Evolutionary conservation across 2,888 invertebrate genomes (phyloP).

Genomic region (Azorinus chamasolen): DNA sequence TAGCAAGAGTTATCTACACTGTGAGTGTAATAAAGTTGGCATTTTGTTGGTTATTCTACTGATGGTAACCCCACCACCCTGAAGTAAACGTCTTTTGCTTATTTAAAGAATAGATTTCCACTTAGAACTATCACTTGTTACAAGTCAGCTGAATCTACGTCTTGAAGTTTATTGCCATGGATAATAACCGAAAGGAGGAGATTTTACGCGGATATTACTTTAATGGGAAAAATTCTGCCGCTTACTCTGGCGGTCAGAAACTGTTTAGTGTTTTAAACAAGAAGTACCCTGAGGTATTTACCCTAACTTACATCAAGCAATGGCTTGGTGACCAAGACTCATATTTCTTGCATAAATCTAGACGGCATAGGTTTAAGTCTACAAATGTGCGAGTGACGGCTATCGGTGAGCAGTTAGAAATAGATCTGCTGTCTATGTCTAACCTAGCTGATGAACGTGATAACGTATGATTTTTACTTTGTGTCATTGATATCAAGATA

Average conservation of each 20-base stretch:
- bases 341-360: slow-evolving; percentile 41
- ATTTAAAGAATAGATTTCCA: no score
- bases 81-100: no score
- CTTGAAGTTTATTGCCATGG: background rate
- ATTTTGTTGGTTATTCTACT: no score
- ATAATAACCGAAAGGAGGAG: background rate
- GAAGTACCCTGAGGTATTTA: slow-evolving; percentile 41
- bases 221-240: slow-evolving; percentile 28
- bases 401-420: slow-evolving; percentile 33
- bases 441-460: slow-evolving; percentile 46
- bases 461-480: slow-evolving; percentile 30
- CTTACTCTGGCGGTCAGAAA: slow-evolving; percentile 36
- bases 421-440: slow-evolving; percentile 21
- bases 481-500: slow-evolving; percentile 40
- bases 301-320: slow-evolving; percentile 19
- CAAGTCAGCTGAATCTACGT: no score
- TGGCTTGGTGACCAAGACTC: slow-evolving; percentile 46
- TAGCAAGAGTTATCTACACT: no score
- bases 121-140: no score
- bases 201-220: slow-evolving; percentile 8
- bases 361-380: slow-evolving; percentile 31
- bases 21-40: no score
- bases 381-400: slow-evolving; percentile 39
- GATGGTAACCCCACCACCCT: no score
- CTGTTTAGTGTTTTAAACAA: slow-evolving; percentile 35